Evolutionary conservation across 2,113 vertebrate species (phyloP).

Genomic region (Siphamia tubifer): DNA sequence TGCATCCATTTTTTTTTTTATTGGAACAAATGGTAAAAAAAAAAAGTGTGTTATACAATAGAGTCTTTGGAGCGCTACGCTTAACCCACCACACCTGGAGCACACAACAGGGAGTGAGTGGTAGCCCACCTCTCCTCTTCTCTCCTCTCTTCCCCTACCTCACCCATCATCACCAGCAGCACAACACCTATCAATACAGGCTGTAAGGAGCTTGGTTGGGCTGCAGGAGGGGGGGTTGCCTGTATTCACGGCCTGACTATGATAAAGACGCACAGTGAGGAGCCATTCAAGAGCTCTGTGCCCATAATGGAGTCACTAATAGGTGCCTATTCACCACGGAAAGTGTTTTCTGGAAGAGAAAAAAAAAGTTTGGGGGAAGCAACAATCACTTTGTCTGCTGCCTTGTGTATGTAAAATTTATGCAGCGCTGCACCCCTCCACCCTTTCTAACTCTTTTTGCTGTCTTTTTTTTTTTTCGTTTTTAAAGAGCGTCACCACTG

Average conservation of each 20-base stretch:
- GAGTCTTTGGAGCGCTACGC: constrained; percentile 72
- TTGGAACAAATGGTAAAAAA: constrained; percentile 81
- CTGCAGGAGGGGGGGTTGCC: constrained; percentile 36
- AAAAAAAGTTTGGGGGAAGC: constrained; percentile 76
- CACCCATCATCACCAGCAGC: constrained; percentile 57
- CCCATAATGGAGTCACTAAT: constrained; percentile 86
- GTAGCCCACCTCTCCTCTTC: not conserved
- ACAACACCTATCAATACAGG: constrained; percentile 71
- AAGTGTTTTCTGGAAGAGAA: constrained; percentile 81
- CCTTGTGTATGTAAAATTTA: constrained; percentile 82
- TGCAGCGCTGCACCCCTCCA: constrained; percentile 65
- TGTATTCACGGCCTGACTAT: constrained; percentile 73
- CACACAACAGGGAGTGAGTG: constrained; percentile 75
- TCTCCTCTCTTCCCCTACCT: not conserved
- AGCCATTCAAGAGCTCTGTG: constrained; percentile 79
- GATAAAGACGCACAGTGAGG: constrained; percentile 83
- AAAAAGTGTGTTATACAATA: constrained; percentile 83
- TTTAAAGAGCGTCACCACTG: constrained; percentile 72
- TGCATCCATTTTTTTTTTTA: constrained; percentile 80
- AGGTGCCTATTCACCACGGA: constrained; percentile 82
- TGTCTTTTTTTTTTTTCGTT: constrained; percentile 51
- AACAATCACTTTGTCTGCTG: constrained; percentile 80
- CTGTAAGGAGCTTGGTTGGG: constrained; percentile 59
- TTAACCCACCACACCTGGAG: constrained; percentile 87
- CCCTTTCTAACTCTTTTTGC: constrained; percentile 49